A percentile compares a stretch with the other conserved stretches of the same genome.
Evolutionary conservation across 2,113 vertebrate genomes (phyloP).

Genomic region (Desmodus rotundus): DNA sequence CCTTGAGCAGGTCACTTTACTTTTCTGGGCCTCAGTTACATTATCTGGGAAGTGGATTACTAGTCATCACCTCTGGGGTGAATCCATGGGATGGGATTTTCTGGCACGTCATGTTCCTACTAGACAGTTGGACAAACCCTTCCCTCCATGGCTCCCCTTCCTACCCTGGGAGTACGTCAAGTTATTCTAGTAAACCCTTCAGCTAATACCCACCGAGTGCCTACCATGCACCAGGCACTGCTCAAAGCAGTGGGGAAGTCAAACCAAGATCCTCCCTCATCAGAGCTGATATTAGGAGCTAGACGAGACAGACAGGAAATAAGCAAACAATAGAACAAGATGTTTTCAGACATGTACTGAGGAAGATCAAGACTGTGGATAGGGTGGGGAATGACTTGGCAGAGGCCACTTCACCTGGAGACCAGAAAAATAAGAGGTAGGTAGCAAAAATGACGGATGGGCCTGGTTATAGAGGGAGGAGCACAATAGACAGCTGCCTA

Average conservation of each 20-base stretch:
- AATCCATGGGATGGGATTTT: too few relatives aligned
- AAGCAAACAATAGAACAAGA: not conserved
- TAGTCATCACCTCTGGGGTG: not conserved
- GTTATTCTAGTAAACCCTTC: not conserved
- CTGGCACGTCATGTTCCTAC: not conserved
- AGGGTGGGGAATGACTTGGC: not conserved
- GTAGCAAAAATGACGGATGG: not conserved
- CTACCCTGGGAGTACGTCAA: not conserved
- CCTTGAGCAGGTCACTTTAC: not conserved
- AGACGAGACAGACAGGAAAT: not conserved
- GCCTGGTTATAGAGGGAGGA: not conserved
- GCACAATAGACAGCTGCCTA: not conserved
- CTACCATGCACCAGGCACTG: not conserved
- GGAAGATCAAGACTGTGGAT: not conserved
- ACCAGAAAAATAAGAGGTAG: not conserved
- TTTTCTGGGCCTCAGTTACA: not conserved
- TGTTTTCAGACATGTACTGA: not conserved
- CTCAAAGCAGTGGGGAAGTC: too few relatives aligned
- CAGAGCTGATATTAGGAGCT: not conserved
- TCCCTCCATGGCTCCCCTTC: not conserved
- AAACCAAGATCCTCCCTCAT: not conserved
- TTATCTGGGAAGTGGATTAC: not conserved
- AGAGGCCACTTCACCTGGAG: not conserved
- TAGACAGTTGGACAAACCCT: not conserved
- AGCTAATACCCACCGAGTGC: not conserved